A percentile compares a stretch with the other conserved stretches of the same genome.
Evolutionary conservation across 2,113 vertebrate species (phyloP).

Genomic region (Gadus chalcogrammus): DNA sequence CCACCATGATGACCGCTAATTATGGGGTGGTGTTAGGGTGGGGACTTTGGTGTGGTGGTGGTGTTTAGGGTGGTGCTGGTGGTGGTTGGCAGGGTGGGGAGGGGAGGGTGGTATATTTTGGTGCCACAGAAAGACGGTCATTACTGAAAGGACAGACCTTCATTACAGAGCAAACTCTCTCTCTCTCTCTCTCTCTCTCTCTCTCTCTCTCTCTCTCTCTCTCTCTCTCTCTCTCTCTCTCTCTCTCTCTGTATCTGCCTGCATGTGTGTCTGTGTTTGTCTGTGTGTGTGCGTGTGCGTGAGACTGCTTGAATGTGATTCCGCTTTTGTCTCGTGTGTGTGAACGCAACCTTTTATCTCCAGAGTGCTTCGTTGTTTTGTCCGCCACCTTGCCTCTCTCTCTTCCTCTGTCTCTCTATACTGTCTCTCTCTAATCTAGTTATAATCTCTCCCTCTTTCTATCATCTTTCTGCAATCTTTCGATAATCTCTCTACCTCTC

Average conservation of each 20-base stretch:
- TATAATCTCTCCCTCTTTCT: no score
- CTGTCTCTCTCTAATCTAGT: no score
- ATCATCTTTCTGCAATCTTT: no score
- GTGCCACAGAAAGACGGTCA: slow-evolving; percentile 35
- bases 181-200: background rate
- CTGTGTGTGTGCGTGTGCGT: background rate
- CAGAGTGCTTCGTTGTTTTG: background rate
- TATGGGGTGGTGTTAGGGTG: slow-evolving; percentile 44
- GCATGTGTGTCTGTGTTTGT: slow-evolving; percentile 8
- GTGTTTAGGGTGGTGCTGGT: slow-evolving; percentile 31
- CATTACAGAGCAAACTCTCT: slow-evolving; percentile 55
- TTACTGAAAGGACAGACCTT: slow-evolving; percentile 60
- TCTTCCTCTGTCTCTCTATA: no score
- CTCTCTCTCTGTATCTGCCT: background rate
- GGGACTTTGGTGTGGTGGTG: background rate
- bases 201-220: no score
- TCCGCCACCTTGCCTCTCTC: no score
- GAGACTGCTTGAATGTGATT: slow-evolving; percentile 1
- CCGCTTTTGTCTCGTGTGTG: background rate
- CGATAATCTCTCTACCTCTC: no score
- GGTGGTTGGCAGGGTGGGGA: slow-evolving; percentile 8
- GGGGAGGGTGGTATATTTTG: slow-evolving; percentile 33
- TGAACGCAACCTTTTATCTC: slow-evolving; percentile 13
- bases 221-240: no score
- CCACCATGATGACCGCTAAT: slow-evolving; percentile 71